Base-by-base conservation (phyloP, 2,888 invertebrate species). In the Dermolepida albohirtum region DNA sequence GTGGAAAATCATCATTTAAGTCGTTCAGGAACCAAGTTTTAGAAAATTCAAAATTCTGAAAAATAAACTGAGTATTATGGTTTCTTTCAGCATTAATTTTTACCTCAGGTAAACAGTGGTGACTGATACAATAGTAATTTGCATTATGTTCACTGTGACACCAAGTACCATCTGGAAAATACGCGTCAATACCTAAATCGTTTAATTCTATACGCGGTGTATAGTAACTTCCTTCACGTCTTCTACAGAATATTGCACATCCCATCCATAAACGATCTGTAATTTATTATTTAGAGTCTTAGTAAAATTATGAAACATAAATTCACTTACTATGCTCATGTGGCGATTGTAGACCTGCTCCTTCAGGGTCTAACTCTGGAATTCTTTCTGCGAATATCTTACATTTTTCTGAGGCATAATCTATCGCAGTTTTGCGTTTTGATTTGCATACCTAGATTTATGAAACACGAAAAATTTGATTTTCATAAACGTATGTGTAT, bases 131-230 rank as follows among this genome's bases (percentile, higher is more conserved):
- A 79, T 88, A 93, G 83, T 89, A 92, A 80, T 92, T 86, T 68
- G 87, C 84, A 14, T 83, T 82, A 50, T 87, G 87, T 74, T 90
- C 89, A 76, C 85, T 85, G 79, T 93, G 91, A 78, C 93, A 93
- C 91, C 91, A 92, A 2, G 92, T 93, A 11, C 93, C 93, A 82
- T 93, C 93, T 0, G 93, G 93, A 78, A 92, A 91, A 82, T 91
- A 91, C 0, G 92, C 89, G 76, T 91, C 89, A 39, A 90, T 83
- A 6, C 91, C 90, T 41, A 89, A 85, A 80, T 91, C 91, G 78
- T 92, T 92, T 59, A 93, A 85, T 81, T 93, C 92, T 11, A 92
- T 85, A 5, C 92, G 86, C 1, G 93, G 92, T 22, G 93, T 91
- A 82, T 92, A 93, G 83, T 88, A 93, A 6, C 88, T 88, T 0